A percentile compares a stretch with the other conserved stretches of the same genome.
phyloP scores from a whole-genome alignment of 1,140 invertebrate species.

The Cydia strobilella region DNA sequence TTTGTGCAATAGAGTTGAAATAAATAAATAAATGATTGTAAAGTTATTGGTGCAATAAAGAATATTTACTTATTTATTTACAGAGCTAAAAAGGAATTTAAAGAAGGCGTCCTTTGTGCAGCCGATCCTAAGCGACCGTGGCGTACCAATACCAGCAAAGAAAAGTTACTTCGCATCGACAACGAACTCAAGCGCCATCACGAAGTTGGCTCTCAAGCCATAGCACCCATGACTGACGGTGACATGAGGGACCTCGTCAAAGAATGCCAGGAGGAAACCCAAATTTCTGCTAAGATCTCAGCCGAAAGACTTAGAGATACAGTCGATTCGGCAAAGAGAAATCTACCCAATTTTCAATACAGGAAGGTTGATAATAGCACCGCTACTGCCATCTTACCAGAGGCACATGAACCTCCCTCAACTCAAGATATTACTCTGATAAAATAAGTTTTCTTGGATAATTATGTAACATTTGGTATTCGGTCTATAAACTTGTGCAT shows the following conservation, averaged over 20 bases:
- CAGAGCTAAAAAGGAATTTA: slow-evolving; percentile 47
- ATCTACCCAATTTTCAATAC: slow-evolving; percentile 65
- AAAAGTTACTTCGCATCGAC: slow-evolving; percentile 60
- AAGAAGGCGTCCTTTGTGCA: slow-evolving; percentile 28
- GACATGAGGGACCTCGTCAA: slow-evolving; percentile 60
- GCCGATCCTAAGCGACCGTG: slow-evolving; percentile 62
- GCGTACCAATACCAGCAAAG: slow-evolving; percentile 62
- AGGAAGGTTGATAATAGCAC: slow-evolving; percentile 53
- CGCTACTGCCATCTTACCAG: slow-evolving; percentile 42
- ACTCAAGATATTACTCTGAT: not conserved
- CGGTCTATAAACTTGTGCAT: not conserved
- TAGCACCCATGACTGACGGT: slow-evolving; percentile 49
- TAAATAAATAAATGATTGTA: too few species aligned
- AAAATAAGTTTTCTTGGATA: not conserved
- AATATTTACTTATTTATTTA: slow-evolving; percentile 34
- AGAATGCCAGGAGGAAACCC: slow-evolving; percentile 51
- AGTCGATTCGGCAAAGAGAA: slow-evolving; percentile 58
- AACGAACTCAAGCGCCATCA: slow-evolving; percentile 57
- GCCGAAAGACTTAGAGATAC: slow-evolving; percentile 50
- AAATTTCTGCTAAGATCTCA: slow-evolving; percentile 35
- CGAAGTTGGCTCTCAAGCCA: slow-evolving; percentile 46
- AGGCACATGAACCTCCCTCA: not conserved
- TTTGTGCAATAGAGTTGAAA: too few species aligned
- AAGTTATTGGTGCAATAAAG: not conserved
- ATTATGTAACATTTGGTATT: not conserved